These are phyloP conservation scores for Narcine bancroftii DNA, from an alignment of 2,113 vertebrate species.

Conservation along the genomic window DNA sequence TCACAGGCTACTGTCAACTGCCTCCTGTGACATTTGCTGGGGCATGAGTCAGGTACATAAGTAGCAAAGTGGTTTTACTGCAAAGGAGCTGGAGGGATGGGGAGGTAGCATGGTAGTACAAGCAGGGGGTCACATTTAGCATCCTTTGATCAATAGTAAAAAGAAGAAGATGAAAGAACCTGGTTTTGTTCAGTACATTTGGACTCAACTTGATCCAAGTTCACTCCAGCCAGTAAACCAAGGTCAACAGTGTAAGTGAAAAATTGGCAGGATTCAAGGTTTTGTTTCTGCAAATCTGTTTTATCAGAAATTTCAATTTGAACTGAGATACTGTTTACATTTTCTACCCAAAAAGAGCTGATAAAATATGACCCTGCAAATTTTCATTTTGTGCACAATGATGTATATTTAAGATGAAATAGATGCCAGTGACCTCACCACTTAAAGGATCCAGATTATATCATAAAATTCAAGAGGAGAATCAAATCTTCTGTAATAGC, in stretches of 20 bases:
- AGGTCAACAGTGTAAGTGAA: slow-evolving; percentile 16
- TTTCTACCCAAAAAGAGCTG: background rate
- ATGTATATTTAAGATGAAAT: background rate
- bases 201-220: slow-evolving; percentile 5
- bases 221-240: background rate
- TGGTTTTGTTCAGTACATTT: background rate
- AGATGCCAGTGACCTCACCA: background rate
- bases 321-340: background rate
- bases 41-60: background rate
- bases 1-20: background rate
- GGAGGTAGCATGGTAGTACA: too few species aligned
- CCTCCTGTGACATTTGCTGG: background rate
- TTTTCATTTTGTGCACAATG: background rate
- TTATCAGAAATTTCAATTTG: background rate
- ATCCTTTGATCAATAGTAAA: background rate
- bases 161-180: background rate
- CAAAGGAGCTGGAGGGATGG: too few species aligned
- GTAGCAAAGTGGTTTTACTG: background rate
- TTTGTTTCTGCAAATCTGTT: background rate
- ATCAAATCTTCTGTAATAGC: background rate
- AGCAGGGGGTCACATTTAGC: too few species aligned
- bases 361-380: background rate
- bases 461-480: background rate
- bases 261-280: background rate
- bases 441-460: background rate